A percentile compares a stretch with the other conserved stretches of the same genome.
Conservation (phyloP, 1,140 invertebrate genomes). For the Cherax quadricarinatus region DNA sequence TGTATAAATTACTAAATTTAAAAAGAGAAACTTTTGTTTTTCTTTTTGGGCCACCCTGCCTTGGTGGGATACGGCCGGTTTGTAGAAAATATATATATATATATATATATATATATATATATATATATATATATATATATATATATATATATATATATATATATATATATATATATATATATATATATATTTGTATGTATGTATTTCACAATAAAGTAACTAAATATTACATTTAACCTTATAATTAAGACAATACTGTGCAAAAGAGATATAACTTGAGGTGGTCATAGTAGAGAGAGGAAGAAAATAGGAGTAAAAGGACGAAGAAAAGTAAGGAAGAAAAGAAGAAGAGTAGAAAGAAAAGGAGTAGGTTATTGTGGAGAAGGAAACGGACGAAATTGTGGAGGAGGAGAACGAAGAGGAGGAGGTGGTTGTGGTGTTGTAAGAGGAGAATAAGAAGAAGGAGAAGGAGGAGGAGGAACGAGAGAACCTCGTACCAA, state of each 20-base stretch:
- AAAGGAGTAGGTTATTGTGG: neutral
- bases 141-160: conserved; percentile 10
- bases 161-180: conserved; percentile 35
- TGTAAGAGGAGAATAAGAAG: neutral
- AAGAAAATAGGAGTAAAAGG: neutral
- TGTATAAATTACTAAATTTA: too few species aligned
- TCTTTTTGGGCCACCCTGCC: too few species aligned
- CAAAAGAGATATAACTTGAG: neutral
- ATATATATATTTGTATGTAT: conserved; percentile 12
- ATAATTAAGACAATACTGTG: too few species aligned
- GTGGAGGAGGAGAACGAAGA: neutral
- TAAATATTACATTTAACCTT: too few species aligned
- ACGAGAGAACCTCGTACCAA: neutral
- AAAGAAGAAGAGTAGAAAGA: too few species aligned
- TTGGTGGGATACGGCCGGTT: too few species aligned
- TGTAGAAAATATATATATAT: too few species aligned
- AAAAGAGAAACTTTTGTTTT: too few species aligned
- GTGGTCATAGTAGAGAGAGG: neutral
- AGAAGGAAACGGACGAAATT: neutral
- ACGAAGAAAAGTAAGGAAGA: neutral
- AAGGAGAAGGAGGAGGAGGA: neutral
- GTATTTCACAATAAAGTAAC: too few species aligned
- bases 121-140: too few species aligned
- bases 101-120: too few species aligned
- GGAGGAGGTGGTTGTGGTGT: neutral